A percentile compares a stretch with the other conserved stretches of the same genome.
Evolutionary conservation across 2,113 vertebrate genomes (phyloP).

Genomic region (Piaya cayana): DNA sequence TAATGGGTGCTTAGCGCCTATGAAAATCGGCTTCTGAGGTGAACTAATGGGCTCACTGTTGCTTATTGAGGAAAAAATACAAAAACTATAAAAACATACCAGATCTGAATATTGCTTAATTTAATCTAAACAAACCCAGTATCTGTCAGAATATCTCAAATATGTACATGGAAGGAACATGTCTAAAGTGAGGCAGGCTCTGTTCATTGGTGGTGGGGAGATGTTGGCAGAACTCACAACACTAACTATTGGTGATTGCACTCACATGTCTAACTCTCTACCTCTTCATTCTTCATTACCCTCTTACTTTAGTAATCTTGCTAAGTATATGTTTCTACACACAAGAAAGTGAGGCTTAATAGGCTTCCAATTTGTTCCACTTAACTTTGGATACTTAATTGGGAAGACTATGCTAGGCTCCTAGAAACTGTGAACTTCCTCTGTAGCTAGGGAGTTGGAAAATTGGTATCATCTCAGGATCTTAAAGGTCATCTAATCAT

Average conservation of each 20-base stretch:
- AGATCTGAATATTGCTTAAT: background rate
- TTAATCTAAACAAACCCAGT: background rate
- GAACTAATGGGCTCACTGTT: background rate
- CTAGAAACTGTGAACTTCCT: background rate
- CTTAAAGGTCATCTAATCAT: background rate
- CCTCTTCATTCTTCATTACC: background rate
- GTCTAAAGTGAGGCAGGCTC: background rate
- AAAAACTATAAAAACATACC: background rate
- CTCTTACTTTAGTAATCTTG: background rate
- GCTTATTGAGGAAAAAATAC: background rate
- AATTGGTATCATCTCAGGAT: background rate
- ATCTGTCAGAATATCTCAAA: background rate
- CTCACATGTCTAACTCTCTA: background rate
- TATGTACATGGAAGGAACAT: background rate
- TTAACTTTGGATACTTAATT: background rate
- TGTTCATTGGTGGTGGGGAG: background rate
- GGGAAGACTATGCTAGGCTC: background rate
- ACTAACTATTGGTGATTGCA: background rate
- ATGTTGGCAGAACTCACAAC: background rate
- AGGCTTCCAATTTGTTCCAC: background rate
- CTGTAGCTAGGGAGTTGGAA: background rate
- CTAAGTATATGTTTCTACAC: background rate
- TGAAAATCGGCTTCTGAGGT: background rate
- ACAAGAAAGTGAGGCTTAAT: background rate
- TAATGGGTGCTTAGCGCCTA: background rate